Evolutionary conservation across 2,113 vertebrate species (phyloP), one percentile per base, ranked within the genome.

Genomic region (Nettapus auritus): DNA sequence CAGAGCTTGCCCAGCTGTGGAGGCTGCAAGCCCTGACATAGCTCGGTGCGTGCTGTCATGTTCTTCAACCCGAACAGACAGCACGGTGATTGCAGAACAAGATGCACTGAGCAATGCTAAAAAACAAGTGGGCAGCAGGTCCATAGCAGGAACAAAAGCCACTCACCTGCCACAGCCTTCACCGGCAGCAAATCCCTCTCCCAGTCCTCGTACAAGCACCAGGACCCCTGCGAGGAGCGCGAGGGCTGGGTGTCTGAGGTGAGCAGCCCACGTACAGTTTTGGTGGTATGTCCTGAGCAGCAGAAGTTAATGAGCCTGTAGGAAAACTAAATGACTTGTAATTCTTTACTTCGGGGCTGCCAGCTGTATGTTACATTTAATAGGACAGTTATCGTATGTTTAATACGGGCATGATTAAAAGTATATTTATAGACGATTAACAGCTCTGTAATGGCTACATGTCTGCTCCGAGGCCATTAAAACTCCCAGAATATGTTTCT

Each of bases 381-480:
- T 70, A 90, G 90, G 96, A 97, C 94, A 94, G 95, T 94, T 93
- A 90, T 63, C 11, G 1, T 86, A 90, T 81, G 82, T 83, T 96
- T 96, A 97, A 97, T 36, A 60, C 22, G 91, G 92, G 85, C 76
- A 57, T 96, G 93, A 97, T 98, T 97, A 95, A 96, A 97, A 95
- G 57, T 96, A 96, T 87, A 85, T 96, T 97, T 97, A 93, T 89
- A 53, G 89, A 94, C 93, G 95, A 98, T 98, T 97, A 98, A 96
- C 95, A 95, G 93, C 77, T 93, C 96, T 89, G 40, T 68, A 94
- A 91, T 19, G 88, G 88, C 96, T 78, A 56, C 88, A 82, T 34
- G 75, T 97, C 91, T 97, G 87, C 78, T 93, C 83, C 5, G 25
- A 84, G 91, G 92, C 92, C 33, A 28, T 73, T 95, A 92, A 86